Evolutionary conservation across 2,113 vertebrate genomes (phyloP).

Genomic region (Cryptomyrus ogoouensis): DNA sequence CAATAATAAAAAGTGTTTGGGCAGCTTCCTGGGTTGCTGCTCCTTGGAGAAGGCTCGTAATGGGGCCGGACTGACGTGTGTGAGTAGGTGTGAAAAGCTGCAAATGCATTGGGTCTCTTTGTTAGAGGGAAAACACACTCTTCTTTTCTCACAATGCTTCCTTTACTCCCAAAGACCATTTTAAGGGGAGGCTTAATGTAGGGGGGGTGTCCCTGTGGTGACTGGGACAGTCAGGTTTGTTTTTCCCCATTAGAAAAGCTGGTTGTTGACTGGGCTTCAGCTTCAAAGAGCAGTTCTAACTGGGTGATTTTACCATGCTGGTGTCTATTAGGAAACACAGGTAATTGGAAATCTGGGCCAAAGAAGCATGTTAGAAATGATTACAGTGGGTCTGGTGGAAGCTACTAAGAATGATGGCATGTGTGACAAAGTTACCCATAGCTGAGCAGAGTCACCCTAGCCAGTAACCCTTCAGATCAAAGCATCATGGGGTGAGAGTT

Average conservation of each 20-base stretch:
- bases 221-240: not conserved
- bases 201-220: not conserved
- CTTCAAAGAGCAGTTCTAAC: not conserved
- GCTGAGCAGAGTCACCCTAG: not conserved
- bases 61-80: not conserved
- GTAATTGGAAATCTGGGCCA: not conserved
- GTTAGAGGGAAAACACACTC: not conserved
- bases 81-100: not conserved
- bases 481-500: not conserved
- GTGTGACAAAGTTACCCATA: not conserved
- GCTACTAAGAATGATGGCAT: not conserved
- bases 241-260: not conserved
- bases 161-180: not conserved
- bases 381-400: not conserved
- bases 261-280: not conserved
- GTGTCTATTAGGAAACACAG: not conserved
- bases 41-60: not conserved
- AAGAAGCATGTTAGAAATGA: not conserved
- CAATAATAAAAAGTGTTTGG: not conserved
- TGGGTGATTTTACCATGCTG: not conserved
- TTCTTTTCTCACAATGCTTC: not conserved
- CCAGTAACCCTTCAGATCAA: not conserved
- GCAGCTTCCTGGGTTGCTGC: not conserved
- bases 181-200: not conserved
- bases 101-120: not conserved